Evolutionary conservation across 2,113 vertebrate genomes (phyloP), one percentile per base, ranked within the genome.

Genomic region (Corynorhinus townsendii): DNA sequence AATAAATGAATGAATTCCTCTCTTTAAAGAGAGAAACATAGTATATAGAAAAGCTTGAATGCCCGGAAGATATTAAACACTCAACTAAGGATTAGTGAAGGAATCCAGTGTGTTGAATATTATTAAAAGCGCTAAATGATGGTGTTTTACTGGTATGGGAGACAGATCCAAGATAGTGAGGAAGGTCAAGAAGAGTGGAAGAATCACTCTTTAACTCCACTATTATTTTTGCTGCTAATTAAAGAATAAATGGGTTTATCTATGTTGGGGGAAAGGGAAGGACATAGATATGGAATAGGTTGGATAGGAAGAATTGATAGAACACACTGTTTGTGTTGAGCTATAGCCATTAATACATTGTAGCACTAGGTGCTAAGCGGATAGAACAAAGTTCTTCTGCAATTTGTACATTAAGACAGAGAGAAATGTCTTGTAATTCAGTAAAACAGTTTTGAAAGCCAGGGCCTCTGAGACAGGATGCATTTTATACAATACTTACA

Each of bases 121-220:
- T 35, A 12, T 40, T 43, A 1, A 3, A 8, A 69, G 28, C 43
- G n/a, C 22, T 4, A 2, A 7, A 5, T n/a, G 14, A 3, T 14
- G 33, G 22, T n/a, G 2, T 75, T 14, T 17, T n/a, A 11, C 11
- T 56, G 2, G 14, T 49, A 4, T 35, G 14, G 56, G 16, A 59
- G 28, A 24, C 7, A 40, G 59, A 45, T 20, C 22, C 77, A 24
- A 4, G 35, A 43, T 75, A 38, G 33, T 2, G 1, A 38, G 28
- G 12, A 0, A 1, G 17, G n/a, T 38, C 72, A 26, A 15, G 69
- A 45, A 38, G 35, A 35, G 64, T 35, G 7, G 3, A 20, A 16
- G n/a, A 69, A 92, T 14, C 5, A 17, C 26, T 2, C 38, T 80
- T 90, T n/a, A 56, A 12, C n/a, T 45, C 11, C 17, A 28, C 11